Base-by-base conservation (phyloP, 2,797 vertebrate genomes). In the Anabacerthia variegaticeps region DNA sequence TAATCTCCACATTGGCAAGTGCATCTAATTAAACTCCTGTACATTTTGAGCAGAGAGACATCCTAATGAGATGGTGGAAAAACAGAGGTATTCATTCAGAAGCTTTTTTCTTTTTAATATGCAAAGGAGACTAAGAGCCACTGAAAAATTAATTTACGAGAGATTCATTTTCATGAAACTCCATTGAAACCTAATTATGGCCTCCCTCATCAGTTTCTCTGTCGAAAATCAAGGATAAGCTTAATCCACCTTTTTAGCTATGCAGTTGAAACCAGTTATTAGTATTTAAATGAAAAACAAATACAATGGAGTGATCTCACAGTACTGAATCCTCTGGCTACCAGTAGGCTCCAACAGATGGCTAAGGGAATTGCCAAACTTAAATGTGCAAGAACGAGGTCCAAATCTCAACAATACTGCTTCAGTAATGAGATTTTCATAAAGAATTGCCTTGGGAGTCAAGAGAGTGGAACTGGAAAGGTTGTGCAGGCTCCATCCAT, bases 131-230 rank as follows among this genome's bases (percentile, higher is more conserved):
- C 5, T 72, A 93, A 96, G 79, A 94, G 59, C 34, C 68, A 76
- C 79, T 90, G 95, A 93, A 96, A 96, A 96, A 96, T 92, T 95
- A 94, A 94, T 96, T 95, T 96, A 94, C 3, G 16, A 86, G 49
- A 72, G 80, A 91, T 88, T 95, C 51, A 86, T 95, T 95, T 93
- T 95, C 89, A 85, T 85, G 75, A 89, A 94, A 88, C 43, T 94
- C 68, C 87, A 89, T 12, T 90, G 91, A 93, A 96, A 92, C 63
- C 77, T 93, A 92, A 95, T 96, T 96, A 96, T 82, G 94, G 80
- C 61, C 63, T 93, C 76, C 36, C 48, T 95, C 85, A 96, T 90
- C 83, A 94, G 79, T 76, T 94, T 71, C 85, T 90, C 85, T 95
- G 91, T 96, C 76, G 88, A 92, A 93, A 94, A 91, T 51, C 82